These are phyloP conservation scores for Australoheros facetus DNA, from an alignment of 2,797 vertebrate genomes.

Conservation along the genomic window DNA sequence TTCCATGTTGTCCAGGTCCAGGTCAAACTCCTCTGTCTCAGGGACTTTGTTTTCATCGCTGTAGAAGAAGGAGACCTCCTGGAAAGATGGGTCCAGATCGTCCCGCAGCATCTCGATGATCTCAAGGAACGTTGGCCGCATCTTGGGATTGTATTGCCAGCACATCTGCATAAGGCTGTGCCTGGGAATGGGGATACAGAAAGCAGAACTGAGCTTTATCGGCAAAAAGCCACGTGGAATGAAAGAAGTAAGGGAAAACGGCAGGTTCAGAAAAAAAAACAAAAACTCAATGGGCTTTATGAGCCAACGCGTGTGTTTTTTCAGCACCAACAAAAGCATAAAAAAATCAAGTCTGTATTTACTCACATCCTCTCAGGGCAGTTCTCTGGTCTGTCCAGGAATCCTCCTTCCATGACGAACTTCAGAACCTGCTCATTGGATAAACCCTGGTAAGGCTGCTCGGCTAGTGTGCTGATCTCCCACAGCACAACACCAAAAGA, in stretches of 20 bases:
- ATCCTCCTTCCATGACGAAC: slow-evolving; percentile 98
- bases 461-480: slow-evolving; percentile 95
- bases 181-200: slow-evolving; percentile 66
- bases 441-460: slow-evolving; percentile 97
- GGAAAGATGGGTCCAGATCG: slow-evolving; percentile 91
- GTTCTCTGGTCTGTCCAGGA: slow-evolving; percentile 92
- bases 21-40: slow-evolving; percentile 92
- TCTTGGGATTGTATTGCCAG: slow-evolving; percentile 98
- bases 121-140: slow-evolving; percentile 94
- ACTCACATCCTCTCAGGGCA: slow-evolving; percentile 91
- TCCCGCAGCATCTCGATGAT: slow-evolving; percentile 95
- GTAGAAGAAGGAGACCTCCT: slow-evolving; percentile 96
- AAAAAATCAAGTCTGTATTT: neutral
- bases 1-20: slow-evolving; percentile 99
- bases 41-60: slow-evolving; percentile 97
- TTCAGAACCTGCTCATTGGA: slow-evolving; percentile 98
- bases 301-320: too few relatives aligned
- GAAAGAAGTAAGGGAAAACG: neutral
- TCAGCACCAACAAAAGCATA: neutral
- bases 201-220: neutral
- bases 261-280: neutral
- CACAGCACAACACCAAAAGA: slow-evolving; percentile 97
- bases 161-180: slow-evolving; percentile 96
- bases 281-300: too few relatives aligned
- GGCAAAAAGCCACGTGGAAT: accelerated